A percentile compares a stretch with the other conserved stretches of the same genome.
Evolutionary conservation across 2,797 vertebrate genomes (phyloP).

Genomic region (Amazonetta brasiliensis): DNA sequence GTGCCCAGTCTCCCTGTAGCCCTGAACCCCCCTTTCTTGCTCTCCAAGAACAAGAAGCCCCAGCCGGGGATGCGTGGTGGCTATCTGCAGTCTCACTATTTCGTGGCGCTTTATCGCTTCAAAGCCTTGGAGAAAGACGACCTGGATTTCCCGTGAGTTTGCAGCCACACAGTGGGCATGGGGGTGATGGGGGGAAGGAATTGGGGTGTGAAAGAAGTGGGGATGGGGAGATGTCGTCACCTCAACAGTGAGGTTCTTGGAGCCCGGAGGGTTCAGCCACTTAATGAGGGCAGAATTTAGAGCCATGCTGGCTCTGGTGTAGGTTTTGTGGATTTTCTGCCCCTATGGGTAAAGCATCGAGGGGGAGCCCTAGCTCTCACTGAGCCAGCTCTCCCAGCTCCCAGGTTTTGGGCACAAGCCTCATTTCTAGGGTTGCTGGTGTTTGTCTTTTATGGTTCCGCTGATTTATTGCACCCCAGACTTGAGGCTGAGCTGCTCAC

Average conservation of each 20-base stretch:
- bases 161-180: fast-evolving
- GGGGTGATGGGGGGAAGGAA: not conserved
- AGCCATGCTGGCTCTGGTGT: not conserved
- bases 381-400: not conserved
- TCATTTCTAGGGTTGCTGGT: not conserved
- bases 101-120: conserved; percentile 94
- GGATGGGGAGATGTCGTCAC: not conserved
- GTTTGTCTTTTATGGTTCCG: not conserved
- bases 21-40: not conserved
- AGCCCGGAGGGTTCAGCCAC: not conserved
- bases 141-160: conserved; percentile 93
- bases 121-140: conserved; percentile 95
- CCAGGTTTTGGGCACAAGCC: not conserved
- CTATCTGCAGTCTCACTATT: conserved; percentile 91
- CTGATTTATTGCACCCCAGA: not conserved
- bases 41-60: conserved; percentile 85
- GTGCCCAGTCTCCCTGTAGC: not conserved
- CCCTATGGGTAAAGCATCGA: fast-evolving
- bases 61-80: conserved; percentile 81
- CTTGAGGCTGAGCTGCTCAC: not conserved
- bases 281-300: not conserved
- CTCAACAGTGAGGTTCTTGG: not conserved
- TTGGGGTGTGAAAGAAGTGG: not conserved
- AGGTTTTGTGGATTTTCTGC: not conserved
- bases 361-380: fast-evolving